These are phyloP conservation scores for Drosophila koepferae DNA, from an alignment of 2,888 invertebrate species.

Conservation along the genomic window DNA sequence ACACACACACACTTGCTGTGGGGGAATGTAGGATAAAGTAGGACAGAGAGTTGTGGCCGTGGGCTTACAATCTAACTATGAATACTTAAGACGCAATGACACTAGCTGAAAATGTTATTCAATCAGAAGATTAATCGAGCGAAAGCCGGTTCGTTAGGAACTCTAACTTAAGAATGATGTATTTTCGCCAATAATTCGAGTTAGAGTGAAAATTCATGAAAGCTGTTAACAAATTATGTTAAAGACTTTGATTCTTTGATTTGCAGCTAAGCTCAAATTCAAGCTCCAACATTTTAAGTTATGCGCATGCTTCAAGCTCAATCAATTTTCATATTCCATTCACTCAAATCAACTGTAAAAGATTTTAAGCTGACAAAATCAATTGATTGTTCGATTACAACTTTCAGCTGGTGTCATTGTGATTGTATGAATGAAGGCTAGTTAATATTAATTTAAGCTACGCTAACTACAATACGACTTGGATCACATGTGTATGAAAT, in stretches of 20 bases:
- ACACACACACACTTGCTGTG: slow-evolving; percentile 28
- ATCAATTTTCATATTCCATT: slow-evolving; percentile 1
- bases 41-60: slow-evolving; percentile 41
- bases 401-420: slow-evolving; percentile 44
- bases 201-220: background rate
- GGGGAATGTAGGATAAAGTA: slow-evolving; percentile 38
- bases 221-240: background rate
- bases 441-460: slow-evolving; percentile 72
- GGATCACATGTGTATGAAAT: slow-evolving; percentile 82
- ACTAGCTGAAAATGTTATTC: slow-evolving; percentile 27
- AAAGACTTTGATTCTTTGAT: background rate
- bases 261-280: too few species aligned
- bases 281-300: background rate
- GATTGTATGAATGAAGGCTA: slow-evolving; percentile 53
- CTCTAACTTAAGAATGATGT: background rate
- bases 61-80: slow-evolving; percentile 43
- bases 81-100: slow-evolving; percentile 33
- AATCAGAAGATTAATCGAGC: background rate
- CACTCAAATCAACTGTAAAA: background rate
- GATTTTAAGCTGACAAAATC: background rate
- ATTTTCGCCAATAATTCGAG: background rate
- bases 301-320: background rate
- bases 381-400: slow-evolving; percentile 14
- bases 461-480: slow-evolving; percentile 82
- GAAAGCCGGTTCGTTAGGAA: background rate